Base-by-base conservation (phyloP, 2,888 invertebrate genomes). In the Melanchra persicariae region DNA sequence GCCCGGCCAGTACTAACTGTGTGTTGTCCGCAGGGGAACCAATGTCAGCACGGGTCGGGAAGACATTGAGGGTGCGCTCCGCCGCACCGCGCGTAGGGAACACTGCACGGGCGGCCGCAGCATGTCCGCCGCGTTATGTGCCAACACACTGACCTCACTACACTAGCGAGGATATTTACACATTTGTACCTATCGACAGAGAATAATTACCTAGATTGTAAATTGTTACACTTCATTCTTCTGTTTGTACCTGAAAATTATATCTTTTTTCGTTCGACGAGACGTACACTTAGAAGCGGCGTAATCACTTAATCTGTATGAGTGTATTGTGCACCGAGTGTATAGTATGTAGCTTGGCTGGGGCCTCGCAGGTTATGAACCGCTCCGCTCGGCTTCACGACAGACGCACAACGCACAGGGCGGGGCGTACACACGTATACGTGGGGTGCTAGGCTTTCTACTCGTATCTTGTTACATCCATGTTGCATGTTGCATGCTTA, bases 11-110 rank as follows among this genome's bases (percentile, higher is more conserved):
- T 9, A 37, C 57, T 74, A 51, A 76, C 57, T n/a, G 15, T 57
- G 47, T 73, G 70, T 89, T 71, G 62, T 81, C 66, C 70, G 22
- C 91, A 93, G 94, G 95, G 95, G 95, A 93, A 93, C 91, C 93
- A 94, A 94, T 94, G 93, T 94, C 93, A 93, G 90, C 91, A 92
- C 89, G 95, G 94, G 95, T 94, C 93, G 94, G 94, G 94, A 91
- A 90, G 93, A 93, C 93, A 93, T 94, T 92, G 93, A 90, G 91
- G 91, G 91, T 85, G 89, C 75, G 24, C 58, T 40, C 84, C 85
- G 81, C 84, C 87, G 85, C 81, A 86, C 88, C 86, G 82, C 77
- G 88, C 88, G 87, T 88, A 90, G 91, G 91, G 87, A 87, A 81
- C 86, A 68, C 78, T 73, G 74, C 74, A 37, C 74, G 76, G 67